Base-by-base conservation (phyloP, 2,113 vertebrate genomes). In the Centropristis striata region DNA sequence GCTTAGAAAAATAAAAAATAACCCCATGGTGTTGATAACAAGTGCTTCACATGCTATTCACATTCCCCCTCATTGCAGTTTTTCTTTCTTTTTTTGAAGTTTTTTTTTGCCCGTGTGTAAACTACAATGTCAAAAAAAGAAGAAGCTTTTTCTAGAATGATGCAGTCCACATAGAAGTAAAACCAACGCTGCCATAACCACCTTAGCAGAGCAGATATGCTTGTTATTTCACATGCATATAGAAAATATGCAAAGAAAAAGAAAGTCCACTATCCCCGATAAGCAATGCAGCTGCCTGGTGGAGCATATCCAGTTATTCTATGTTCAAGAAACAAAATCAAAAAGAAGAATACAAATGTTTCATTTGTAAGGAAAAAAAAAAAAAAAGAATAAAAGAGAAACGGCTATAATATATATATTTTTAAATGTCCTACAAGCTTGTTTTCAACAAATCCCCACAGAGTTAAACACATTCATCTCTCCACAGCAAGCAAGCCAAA, bases 1-100 rank as follows among this genome's bases (percentile, higher is more conserved):
- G 67, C 28, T 85, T 86, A 93, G 63, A 86, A 91, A 92, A 91
- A 81, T 71, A 76, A 87, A 32, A 80, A 84, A 88, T 21, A 78
- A 81, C 23, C 67, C 27, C 32, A 86, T 37, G 59, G 69, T 75
- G 69, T 42, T 83, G 79, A 83, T 69, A 64, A 86, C 71, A 88
- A 47, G 59, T 75, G 64, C 47, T 85, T 41, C 42, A 86, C 75
- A 83, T 78, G 77, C 77, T 68, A 57, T 78, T 75, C 79, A 85
- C 70, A 76, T 73, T 81, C 86, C 78, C 74, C 57, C 75, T 82
- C 58, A 68, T 46, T 68, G 37, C 51, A 65, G 41, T 8, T n/a
- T 78, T 39, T 44, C 28, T 53, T 23, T 18, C 27, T 66, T 55
- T 73, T 76, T 71, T 42, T 51, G 47, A 8, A 37, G 63, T 77